Evolutionary conservation across 1,140 invertebrate species (phyloP), one percentile per base, ranked within the genome.

Genomic region (Listronotus oregonensis): DNA sequence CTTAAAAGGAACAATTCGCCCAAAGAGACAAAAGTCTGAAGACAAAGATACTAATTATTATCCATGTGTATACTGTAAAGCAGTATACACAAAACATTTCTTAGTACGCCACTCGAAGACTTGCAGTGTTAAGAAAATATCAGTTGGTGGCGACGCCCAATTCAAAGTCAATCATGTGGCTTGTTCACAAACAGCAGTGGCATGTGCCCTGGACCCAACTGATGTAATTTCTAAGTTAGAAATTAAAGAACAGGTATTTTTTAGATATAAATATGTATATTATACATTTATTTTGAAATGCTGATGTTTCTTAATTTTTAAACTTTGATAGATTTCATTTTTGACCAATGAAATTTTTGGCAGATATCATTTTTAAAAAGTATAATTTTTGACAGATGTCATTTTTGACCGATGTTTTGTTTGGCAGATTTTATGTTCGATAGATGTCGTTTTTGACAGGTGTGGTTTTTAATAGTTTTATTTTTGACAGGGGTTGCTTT

Each of bases 51-150:
- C n/a, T 34, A 15, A 34, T 14, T 66, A 63, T 56, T 67, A 67
- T 55, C 65, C 65, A 6, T 67, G 66, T 42, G 32, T 56, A 27
- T 63, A 51, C 18, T 67, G 66, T 42, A 63, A 67, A 56, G 60
- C 37, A 27, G 12, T 67, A 27, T 67, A 46, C 63, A 12, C 27
- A 37, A 67, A 67, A 47, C 18, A 21, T 32, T 67, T 55, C 37
- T 42, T 67, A 32, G 46, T 34, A 34, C 51, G 66, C 11, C 66
- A 63, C 39, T 17, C 37, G 39, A 67, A 67, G 57, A 40, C 21
- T 18, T 67, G 66, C 40, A 10, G n/a, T 11, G 5, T 7, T 34
- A 32, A 49, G n/a, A 56, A 54, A 56, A 52, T 32, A 15, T 14
- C 11, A 31, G 31, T 18, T 32, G 52, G 32, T 32, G 34, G 14